Percentiles rank a stretch among this genome's conserved stretches.
These are phyloP conservation scores for Paramuricea clavata DNA, from an alignment of 92 coral and sea anemone species.

Conservation along the genomic window DNA sequence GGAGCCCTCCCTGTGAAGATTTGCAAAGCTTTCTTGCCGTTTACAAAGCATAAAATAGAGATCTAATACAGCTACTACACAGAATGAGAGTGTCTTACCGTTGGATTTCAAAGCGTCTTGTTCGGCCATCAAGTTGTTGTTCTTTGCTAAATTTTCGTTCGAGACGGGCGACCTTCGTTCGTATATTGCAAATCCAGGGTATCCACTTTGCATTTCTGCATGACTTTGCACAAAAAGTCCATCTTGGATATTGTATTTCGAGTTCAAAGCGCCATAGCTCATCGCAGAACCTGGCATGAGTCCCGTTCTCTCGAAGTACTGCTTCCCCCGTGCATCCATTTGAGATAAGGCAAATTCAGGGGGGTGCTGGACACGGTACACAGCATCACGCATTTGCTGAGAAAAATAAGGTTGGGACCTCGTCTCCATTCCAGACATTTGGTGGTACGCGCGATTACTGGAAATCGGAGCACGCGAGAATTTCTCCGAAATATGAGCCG, in stretches of 20 bases:
- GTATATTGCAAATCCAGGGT: background rate
- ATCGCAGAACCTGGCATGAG: constrained; percentile 55
- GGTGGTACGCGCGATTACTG: background rate
- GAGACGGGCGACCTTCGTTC: constrained; percentile 19
- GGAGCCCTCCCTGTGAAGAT: background rate
- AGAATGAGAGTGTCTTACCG: background rate
- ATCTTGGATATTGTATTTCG: constrained; percentile 16
- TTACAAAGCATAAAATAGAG: background rate
- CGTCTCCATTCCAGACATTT: background rate
- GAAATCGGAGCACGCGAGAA: constrained; percentile 20
- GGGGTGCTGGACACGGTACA: constrained; percentile 34
- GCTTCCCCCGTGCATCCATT: constrained; percentile 53
- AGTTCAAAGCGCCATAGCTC: background rate
- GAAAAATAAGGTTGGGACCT: background rate
- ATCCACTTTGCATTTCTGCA: constrained; percentile 13
- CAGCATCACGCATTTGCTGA: background rate
- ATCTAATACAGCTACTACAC: background rate
- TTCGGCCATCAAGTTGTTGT: constrained; percentile 2
- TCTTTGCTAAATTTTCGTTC: constrained; percentile 19
- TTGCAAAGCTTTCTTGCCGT: background rate
- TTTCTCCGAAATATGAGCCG: constrained; percentile 40
- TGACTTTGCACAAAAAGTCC: background rate
- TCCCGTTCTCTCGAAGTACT: constrained; percentile 79
- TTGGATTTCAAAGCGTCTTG: background rate
- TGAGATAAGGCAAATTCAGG: constrained; percentile 30